Conservation (phyloP, 2,113 vertebrate genomes). For the Pachypanchax playfairii region DNA sequence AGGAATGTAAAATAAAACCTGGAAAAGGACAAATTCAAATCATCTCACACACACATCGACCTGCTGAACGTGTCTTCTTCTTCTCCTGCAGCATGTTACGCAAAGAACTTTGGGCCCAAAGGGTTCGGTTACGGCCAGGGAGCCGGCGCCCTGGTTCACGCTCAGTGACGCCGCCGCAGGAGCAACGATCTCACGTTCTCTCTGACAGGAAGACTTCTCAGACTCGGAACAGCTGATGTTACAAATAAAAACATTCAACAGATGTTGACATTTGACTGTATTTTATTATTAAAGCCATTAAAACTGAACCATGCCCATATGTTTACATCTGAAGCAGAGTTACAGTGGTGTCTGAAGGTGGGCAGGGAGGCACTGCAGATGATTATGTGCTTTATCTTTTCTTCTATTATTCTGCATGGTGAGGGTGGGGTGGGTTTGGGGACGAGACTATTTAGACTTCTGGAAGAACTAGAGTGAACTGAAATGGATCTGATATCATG, state of each 20-base stretch:
- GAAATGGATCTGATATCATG: slow-evolving; percentile 18
- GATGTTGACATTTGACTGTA: slow-evolving; percentile 72
- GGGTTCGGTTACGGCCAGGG: slow-evolving; percentile 96
- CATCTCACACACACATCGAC: too few species aligned
- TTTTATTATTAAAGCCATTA: slow-evolving; percentile 85
- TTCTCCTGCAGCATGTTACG: slow-evolving; percentile 89
- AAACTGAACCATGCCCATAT: slow-evolving; percentile 83
- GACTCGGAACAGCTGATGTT: not conserved
- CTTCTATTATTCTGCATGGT: slow-evolving; percentile 42
- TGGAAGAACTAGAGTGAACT: slow-evolving; percentile 63
- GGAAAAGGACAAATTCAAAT: too few species aligned
- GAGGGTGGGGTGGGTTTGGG: not conserved
- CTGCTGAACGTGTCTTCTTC: not conserved
- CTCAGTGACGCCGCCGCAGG: slow-evolving; percentile 79
- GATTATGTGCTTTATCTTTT: slow-evolving; percentile 74
- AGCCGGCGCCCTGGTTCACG: slow-evolving; percentile 91
- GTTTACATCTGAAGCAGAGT: slow-evolving; percentile 80
- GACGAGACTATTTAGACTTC: slow-evolving; percentile 29
- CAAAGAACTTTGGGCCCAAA: slow-evolving; percentile 97
- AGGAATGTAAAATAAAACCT: too few species aligned
- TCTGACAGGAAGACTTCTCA: too few species aligned
- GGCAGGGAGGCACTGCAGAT: slow-evolving; percentile 77
- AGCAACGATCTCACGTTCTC: not conserved
- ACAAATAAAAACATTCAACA: slow-evolving; percentile 44
- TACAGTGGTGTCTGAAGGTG: slow-evolving; percentile 74